Percentiles rank a stretch among this genome's conserved stretches.
These are phyloP conservation scores for Ethmia dodecea DNA, from an alignment of 2,888 invertebrate species.

Conservation along the genomic window DNA sequence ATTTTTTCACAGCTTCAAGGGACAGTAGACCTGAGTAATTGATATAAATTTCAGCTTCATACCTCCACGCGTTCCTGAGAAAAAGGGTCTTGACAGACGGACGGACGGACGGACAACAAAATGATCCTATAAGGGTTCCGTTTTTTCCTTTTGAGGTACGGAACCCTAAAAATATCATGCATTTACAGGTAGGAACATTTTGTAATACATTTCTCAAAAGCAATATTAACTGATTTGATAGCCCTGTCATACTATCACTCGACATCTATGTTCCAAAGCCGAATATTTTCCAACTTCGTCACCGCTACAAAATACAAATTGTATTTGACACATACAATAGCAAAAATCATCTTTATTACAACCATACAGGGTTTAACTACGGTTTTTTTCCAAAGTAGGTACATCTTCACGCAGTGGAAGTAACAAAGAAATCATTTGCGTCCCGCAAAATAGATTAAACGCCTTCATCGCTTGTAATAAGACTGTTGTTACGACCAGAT, in stretches of 20 bases:
- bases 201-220: not conserved
- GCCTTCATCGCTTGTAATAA: not conserved
- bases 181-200: too few relatives aligned
- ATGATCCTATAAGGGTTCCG: too few relatives aligned
- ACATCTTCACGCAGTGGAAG: conserved; percentile 22
- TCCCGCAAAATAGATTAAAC: not conserved
- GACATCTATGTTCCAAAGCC: conserved; percentile 58
- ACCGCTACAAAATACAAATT: conserved; percentile 38
- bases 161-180: too few relatives aligned
- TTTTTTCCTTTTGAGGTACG: too few relatives aligned
- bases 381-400: conserved; percentile 7
- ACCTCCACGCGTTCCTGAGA: too few relatives aligned
- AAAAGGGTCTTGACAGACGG: too few relatives aligned
- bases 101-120: too few relatives aligned
- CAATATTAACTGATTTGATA: conserved; percentile 23
- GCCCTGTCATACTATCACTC: conserved; percentile 63
- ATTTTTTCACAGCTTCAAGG: too few relatives aligned
- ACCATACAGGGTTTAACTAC: conserved; percentile 17
- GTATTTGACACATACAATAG: conserved; percentile 3
- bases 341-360: conserved; percentile 25
- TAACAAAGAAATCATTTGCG: conserved; percentile 6
- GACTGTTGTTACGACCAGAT: conserved; percentile 9
- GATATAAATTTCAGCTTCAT: too few relatives aligned
- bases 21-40: too few relatives aligned
- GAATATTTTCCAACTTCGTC: conserved; percentile 73